Base-by-base conservation (phyloP, 1,140 invertebrate genomes). In the Euwallacea fornicatus region DNA sequence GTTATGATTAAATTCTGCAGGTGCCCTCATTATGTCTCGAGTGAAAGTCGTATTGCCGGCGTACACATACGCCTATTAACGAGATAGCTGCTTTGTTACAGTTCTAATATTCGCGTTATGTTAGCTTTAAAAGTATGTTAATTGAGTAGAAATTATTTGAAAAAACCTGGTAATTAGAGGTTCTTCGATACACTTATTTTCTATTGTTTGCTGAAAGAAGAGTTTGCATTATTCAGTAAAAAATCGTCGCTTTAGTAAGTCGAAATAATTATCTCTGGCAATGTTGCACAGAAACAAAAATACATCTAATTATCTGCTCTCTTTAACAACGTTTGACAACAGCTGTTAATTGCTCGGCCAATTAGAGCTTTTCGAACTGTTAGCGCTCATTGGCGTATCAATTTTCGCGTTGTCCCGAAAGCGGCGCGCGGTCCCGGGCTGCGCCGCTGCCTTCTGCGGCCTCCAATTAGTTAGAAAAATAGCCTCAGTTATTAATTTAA, bases 21-120 rank as follows among this genome's bases (percentile, higher is more conserved):
- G 55, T 58, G 55, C 55, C 55, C 9, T 33, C 55, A 58, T 58
- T 58, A 15, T 33, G 55, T 58, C 55, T 58, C 21, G 55, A 41
- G 55, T 58, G 55, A 58, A 58, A 58, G 55, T 58, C 55, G 55
- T 10, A 58, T 58, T 58, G 16, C 55, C 13, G 7, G n/a, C 55
- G 7, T 50, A 50, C 46, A 50, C 46, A 50, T 50, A 50, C 46
- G 46, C 9, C 13, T 50, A 50, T 50, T 50, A 50, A 50, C 46
- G 9, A 50, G 46, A 50, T 50, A 50, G 13, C 46, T 50, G 46
- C 46, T 50, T 13, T 50, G 46, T 50, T 50, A 50, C 46, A 50
- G 46, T 50, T 50, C 13, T 50, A 50, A 11, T 50, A 50, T 50
- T 50, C 9, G 9, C 13, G 9, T 50, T 13, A 50, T 50, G 13